These are phyloP conservation scores for Neomorphus geoffroyi DNA, from an alignment of 2,797 vertebrate genomes.

Conservation along the genomic window DNA sequence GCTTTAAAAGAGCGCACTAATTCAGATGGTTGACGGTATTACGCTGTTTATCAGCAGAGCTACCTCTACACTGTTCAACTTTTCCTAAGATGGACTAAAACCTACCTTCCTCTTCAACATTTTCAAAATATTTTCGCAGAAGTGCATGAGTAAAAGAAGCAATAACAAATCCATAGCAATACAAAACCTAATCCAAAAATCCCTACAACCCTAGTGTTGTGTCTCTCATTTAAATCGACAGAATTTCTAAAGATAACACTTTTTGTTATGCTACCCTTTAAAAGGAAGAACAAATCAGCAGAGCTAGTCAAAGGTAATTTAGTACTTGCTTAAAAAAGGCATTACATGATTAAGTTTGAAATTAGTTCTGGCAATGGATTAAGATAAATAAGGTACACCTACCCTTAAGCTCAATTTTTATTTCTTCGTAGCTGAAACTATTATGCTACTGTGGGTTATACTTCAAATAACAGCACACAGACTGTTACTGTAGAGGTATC, in stretches of 20 bases:
- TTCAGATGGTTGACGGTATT: not conserved
- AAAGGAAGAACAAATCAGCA: not conserved
- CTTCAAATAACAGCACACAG: not conserved
- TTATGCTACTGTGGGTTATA: not conserved
- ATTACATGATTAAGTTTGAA: not conserved
- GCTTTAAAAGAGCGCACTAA: not conserved
- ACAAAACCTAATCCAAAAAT: not conserved
- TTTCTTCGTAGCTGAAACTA: not conserved
- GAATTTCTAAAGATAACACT: not conserved
- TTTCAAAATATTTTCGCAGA: constrained; percentile 19
- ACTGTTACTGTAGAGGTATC: not conserved
- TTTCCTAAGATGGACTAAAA: not conserved
- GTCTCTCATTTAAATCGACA: not conserved
- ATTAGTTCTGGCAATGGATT: not conserved
- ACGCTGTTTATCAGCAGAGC: not conserved
- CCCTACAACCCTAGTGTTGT: not conserved
- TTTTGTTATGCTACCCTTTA: not conserved
- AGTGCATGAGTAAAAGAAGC: not conserved
- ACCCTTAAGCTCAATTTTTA: not conserved
- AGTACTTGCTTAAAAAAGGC: not conserved
- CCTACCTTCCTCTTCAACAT: not conserved
- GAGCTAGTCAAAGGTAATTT: not conserved
- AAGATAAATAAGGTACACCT: not conserved
- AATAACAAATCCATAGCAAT: not conserved
- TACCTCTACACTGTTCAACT: not conserved